Percentiles rank a stretch among this genome's conserved stretches.
phyloP scores from a whole-genome alignment of 2,113 vertebrate species.

The Passer montanus region DNA sequence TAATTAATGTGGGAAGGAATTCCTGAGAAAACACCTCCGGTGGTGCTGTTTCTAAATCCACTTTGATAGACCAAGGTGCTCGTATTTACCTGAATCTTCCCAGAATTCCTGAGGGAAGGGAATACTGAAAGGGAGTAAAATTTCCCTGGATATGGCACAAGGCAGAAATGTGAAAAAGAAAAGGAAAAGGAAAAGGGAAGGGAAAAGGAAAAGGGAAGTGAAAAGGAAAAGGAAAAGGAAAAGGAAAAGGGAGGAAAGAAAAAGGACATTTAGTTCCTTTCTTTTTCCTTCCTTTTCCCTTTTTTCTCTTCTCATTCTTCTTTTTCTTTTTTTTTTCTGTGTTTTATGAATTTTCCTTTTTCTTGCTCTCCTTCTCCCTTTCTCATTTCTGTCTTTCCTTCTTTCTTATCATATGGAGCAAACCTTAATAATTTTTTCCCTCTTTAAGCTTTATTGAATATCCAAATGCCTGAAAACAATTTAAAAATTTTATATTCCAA shows the following conservation, averaged over 20 bases:
- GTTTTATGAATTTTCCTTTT: background rate
- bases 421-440: background rate
- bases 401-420: background rate
- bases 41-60: background rate
- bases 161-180: background rate
- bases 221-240: too few species aligned
- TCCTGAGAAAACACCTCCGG: background rate
- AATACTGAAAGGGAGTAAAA: background rate
- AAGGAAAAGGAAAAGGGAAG: too few species aligned
- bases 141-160: background rate
- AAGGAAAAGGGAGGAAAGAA: background rate
- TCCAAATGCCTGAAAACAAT: background rate
- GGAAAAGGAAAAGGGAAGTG: background rate
- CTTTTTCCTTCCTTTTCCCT: background rate
- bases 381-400: background rate
- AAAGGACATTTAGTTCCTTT: background rate
- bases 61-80: too few species aligned
- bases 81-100: background rate
- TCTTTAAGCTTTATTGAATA: background rate
- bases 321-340: fast-evolving
- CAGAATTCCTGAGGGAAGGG: background rate
- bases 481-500: background rate
- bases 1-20: background rate
- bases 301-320: background rate
- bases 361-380: background rate